Base-by-base conservation (phyloP, 2,888 invertebrate genomes). In the Lordiphosa andalusiaca region DNA sequence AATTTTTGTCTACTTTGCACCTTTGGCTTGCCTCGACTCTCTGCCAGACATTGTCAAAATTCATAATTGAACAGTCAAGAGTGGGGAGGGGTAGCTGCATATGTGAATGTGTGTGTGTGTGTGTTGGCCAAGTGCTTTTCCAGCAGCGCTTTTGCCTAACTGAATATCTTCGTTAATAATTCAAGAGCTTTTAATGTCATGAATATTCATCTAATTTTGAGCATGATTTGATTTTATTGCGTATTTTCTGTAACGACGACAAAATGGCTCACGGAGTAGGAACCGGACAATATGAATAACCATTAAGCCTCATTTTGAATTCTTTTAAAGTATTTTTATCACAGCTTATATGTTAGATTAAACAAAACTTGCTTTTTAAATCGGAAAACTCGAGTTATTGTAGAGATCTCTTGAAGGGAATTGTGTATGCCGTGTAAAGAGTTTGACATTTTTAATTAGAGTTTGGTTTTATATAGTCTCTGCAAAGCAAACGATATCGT, bases 111-210 rank as follows among this genome's bases (percentile, higher is more conserved):
- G 30, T 55, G 37, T 21, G 50, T 54, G 36, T 42, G 57, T 65
- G 47, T 68, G 46, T 66, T 40, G 54, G 58, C 47, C 82, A 73
- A 80, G 77, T 73, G 84, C 76, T 71, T 70, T 70, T 59, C 44
- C 58, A 61, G 71, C 66, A 35, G 67, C 73, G 76, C 78, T 73
- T 66, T 83, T 80, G 81, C 48, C 71, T 71, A 80, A 69, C 76
- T 74, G 74, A 76, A 80, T 72, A 71, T 84, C 71, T 73, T 77
- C 63, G 77, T 80, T 81, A 84, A 84, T 84, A 80, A 80, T 80
- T 80, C 84, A 80, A 80, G 84, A 68, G 78, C 82, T 81, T 81
- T 84, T 77, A 84, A 84, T 84, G 84, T 74, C 81, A 81, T 84
- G 84, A 81, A 81, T 81, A 81, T 81, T 81, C 77, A 81, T 81